phyloP scores from a whole-genome alignment of 2,888 invertebrate genomes.

The Trachelus tabidus region DNA sequence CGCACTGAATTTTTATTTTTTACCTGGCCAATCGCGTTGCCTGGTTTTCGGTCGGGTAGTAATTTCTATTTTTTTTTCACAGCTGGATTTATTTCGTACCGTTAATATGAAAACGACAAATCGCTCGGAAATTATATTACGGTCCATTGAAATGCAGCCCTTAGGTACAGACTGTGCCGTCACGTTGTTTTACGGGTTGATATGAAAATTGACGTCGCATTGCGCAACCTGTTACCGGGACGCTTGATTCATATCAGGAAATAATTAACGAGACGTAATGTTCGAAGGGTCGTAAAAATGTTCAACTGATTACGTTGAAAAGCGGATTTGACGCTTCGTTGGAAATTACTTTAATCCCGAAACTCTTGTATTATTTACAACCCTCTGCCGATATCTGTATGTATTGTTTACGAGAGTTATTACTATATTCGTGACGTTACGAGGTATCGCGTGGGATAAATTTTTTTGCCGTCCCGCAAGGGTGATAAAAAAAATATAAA shows the following conservation, averaged over 20 bases:
- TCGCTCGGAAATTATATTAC: background rate
- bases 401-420: background rate
- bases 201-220: background rate
- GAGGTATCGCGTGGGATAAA: background rate
- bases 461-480: background rate
- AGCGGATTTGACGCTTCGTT: background rate
- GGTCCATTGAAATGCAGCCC: background rate
- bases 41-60: background rate
- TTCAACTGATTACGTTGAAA: background rate
- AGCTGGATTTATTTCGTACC: conserved; percentile 20
- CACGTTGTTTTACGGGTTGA: background rate
- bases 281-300: background rate
- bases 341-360: background rate
- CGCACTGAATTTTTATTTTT: background rate
- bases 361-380: background rate
- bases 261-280: background rate
- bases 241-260: background rate
- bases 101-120: conserved; percentile 24
- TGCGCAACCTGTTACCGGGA: background rate
- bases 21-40: background rate
- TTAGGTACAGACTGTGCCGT: background rate
- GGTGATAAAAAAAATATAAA: background rate
- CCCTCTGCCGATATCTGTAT: background rate
- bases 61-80: conserved; percentile 19
- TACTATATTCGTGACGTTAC: background rate